Base-by-base conservation (phyloP, 2,797 vertebrate genomes). In the Pogoniulus pusillus region DNA sequence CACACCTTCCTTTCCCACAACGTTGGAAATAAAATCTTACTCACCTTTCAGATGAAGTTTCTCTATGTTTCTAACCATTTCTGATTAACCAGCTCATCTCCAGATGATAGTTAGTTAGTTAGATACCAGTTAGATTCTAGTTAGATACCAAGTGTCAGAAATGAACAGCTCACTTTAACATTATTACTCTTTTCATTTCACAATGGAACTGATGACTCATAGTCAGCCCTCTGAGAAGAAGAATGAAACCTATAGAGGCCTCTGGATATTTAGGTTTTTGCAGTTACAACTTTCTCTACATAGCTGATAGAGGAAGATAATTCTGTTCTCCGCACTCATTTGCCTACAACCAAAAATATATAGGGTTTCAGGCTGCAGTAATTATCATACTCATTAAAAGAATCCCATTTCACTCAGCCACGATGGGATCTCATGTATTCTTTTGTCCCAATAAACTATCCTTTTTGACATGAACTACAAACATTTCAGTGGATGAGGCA, bases 51-150 rank as follows among this genome's bases (percentile, higher is more conserved):
- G 32, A 37, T 81, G 37, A 80, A 32, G 17, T 3, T 62, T 26
- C 85, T 77, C 35, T 14, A 1, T 55, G 34, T 66, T 91, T 91
- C 60, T 82, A 32, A 58, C 47, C n/a, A 19, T 82, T 96, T 93
- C 75, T 93, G n/a, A 79, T 90, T 76, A 95, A 89, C 63, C 64
- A 80, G 34, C 57, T 89, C 29, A 39, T 89, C 49, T 89, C 60
- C 80, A 76, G 43, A 43, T 79, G 60, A 53, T 91, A n/a, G n/a
- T n/a, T n/a, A n/a, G n/a, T n/a, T n/a, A n/a, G n/a, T n/a, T n/a
- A n/a, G n/a, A n/a, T n/a, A n/a, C n/a, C n/a, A n/a, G n/a, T n/a
- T n/a, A n/a, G n/a, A n/a, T 64, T 37, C n/a, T 72, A 89, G 32
- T 53, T 54, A 86, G 35, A 20, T 72, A 90, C 20, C 23, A 54